Percentiles rank a stretch among this genome's conserved stretches.
phyloP scores from a whole-genome alignment of 2,113 vertebrate genomes.

The Podocnemis expansa region DNA sequence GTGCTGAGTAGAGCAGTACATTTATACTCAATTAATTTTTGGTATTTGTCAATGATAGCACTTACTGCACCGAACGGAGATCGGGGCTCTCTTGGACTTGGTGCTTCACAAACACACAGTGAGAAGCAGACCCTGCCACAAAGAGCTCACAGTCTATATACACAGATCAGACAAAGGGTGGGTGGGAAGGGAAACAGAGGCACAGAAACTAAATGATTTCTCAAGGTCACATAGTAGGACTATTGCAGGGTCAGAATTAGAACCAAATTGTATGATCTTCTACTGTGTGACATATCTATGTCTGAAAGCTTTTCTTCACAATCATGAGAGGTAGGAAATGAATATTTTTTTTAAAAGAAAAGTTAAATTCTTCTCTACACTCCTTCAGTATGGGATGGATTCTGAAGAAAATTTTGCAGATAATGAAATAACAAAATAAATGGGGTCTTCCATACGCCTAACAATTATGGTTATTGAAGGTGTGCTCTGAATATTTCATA shows the following conservation, averaged over 20 bases:
- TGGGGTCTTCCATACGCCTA: neutral
- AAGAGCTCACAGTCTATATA: accelerated
- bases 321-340: neutral
- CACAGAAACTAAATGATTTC: neutral
- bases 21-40: too few species aligned
- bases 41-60: too few species aligned
- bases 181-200: neutral
- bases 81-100: neutral
- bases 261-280: accelerated
- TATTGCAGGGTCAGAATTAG: neutral
- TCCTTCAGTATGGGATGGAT: neutral
- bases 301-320: neutral
- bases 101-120: neutral
- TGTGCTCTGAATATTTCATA: neutral
- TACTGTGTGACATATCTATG: neutral
- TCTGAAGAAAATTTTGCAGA: neutral
- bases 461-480: neutral
- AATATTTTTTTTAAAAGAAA: neutral
- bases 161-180: neutral
- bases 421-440: neutral
- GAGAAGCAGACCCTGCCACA: accelerated
- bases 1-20: too few species aligned
- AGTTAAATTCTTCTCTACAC: neutral
- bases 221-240: neutral
- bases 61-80: too few species aligned